Evolutionary conservation across 2,797 vertebrate genomes (phyloP), one percentile per base, ranked within the genome.

Genomic region (Lycodopsis pacificus): DNA sequence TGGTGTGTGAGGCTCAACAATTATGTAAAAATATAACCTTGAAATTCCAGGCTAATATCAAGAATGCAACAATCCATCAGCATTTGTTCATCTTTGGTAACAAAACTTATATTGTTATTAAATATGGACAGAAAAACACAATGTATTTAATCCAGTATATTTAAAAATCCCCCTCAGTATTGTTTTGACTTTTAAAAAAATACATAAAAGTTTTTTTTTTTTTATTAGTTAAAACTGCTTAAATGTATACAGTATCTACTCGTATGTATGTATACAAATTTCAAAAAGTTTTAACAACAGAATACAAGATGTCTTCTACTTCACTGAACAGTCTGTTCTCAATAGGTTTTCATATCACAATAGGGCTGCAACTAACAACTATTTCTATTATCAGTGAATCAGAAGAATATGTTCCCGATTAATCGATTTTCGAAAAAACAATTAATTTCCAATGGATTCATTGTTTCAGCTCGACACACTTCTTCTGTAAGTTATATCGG

Each of bases 11-110:
- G 27, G 59, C 38, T 13, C 34, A 32, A 53, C 20, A 22, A 66
- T 46, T 20, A 27, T 19, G 17, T 70, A 42, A 13, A 70, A 62
- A 42, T 49, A 57, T 61, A 30, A 78, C 46, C 56, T n/a, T 27
- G n/a, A 34, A 46, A 34, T 51, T 49, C n/a, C 42, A n/a, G 22
- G 6, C 7, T 15, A 61, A 75, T 6, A 68, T 10, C 19, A 7
- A 75, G 22, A 54, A 42, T 19, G 14, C 3, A 25, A 36, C 25
- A 3, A 56, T 53, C 38, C 10, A 27, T 46, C 10, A 25, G 5
- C 36, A 63, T 70, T 44, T 56, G 2, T 42, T 44, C 9, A 32
- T 68, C 48, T 61, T 32, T 65, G 25, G 15, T n/a, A 44, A 53
- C 5, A 66, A 4, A 59, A 15, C 5, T 22, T 40, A 14, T 25